phyloP scores from a whole-genome alignment of 2,888 invertebrate genomes.

The Pardosa pseudoannulata region DNA sequence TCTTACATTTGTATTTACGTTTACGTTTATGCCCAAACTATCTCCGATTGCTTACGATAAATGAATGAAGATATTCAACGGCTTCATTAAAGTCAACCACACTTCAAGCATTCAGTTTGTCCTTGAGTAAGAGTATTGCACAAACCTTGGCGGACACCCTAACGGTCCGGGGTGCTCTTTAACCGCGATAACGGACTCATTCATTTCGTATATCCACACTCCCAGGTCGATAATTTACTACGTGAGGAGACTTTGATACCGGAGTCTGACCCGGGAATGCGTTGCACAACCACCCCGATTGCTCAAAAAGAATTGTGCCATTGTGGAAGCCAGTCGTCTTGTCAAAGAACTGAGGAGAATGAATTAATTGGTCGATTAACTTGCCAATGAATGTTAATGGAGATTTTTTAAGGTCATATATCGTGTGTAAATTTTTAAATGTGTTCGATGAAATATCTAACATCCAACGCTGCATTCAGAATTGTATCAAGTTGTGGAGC shows the following conservation, averaged over 20 bases:
- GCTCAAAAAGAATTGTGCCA: not conserved
- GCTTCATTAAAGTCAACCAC: no score
- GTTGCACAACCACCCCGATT: not conserved
- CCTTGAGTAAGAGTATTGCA: not conserved
- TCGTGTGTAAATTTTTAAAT: no score
- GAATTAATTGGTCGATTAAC: not conserved
- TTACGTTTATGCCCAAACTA: no score
- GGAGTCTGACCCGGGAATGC: not conserved
- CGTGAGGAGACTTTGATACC: not conserved
- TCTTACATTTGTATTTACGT: no score
- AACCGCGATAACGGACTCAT: not conserved
- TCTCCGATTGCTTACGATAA: no score
- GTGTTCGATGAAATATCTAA: no score
- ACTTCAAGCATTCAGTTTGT: not conserved
- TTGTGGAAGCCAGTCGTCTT: not conserved
- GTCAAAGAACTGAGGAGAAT: not conserved
- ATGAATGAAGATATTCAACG: no score
- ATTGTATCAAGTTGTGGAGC: no score
- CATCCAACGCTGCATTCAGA: no score
- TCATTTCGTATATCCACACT: not conserved
- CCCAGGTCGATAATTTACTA: not conserved
- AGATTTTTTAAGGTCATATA: no score
- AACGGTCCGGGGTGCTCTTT: constrained; percentile 1
- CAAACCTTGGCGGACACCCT: not conserved
- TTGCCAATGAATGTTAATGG: not conserved